Evolutionary conservation across 2,888 invertebrate genomes (phyloP).

Genomic region (Orthosia cruda): DNA sequence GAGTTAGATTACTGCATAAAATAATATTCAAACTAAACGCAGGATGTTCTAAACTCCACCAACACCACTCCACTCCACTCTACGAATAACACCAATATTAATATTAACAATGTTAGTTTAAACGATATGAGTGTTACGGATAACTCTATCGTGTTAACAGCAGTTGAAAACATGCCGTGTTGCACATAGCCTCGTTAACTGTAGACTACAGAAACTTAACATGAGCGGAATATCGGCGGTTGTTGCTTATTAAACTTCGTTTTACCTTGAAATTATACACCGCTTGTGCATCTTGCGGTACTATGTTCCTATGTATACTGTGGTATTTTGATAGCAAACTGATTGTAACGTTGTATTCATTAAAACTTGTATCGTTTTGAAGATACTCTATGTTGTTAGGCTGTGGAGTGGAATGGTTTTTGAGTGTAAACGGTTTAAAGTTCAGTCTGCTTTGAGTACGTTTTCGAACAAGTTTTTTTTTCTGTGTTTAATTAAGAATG

Average conservation of each 20-base stretch:
- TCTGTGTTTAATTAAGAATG: neutral
- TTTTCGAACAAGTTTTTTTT: neutral
- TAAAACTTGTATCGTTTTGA: slow-evolving; percentile 59
- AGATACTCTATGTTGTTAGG: slow-evolving; percentile 26
- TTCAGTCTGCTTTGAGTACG: slow-evolving; percentile 2
- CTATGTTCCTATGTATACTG: slow-evolving; percentile 32
- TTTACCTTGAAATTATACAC: slow-evolving; percentile 71
- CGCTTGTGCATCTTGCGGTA: slow-evolving; percentile 65
- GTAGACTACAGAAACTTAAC: slow-evolving; percentile 74
- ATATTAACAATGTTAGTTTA: slow-evolving; percentile 71
- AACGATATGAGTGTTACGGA: slow-evolving; percentile 69
- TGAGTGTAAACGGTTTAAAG: slow-evolving; percentile 7
- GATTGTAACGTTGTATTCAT: slow-evolving; percentile 61
- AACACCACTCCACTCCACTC: slow-evolving; percentile 61
- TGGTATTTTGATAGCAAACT: slow-evolving; percentile 59
- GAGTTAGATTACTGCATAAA: neutral
- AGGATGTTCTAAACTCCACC: slow-evolving; percentile 37
- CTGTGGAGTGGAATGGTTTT: slow-evolving; percentile 21
- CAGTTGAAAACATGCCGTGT: slow-evolving; percentile 78
- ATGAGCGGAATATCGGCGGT: slow-evolving; percentile 78
- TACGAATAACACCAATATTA: slow-evolving; percentile 60
- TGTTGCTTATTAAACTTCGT: slow-evolving; percentile 84
- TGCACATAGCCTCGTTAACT: slow-evolving; percentile 79
- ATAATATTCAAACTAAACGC: slow-evolving; percentile 26
- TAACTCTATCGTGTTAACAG: slow-evolving; percentile 75